These are phyloP conservation scores for Drosophila pseudotalamancana DNA, from an alignment of 2,888 invertebrate genomes.

Conservation along the genomic window DNA sequence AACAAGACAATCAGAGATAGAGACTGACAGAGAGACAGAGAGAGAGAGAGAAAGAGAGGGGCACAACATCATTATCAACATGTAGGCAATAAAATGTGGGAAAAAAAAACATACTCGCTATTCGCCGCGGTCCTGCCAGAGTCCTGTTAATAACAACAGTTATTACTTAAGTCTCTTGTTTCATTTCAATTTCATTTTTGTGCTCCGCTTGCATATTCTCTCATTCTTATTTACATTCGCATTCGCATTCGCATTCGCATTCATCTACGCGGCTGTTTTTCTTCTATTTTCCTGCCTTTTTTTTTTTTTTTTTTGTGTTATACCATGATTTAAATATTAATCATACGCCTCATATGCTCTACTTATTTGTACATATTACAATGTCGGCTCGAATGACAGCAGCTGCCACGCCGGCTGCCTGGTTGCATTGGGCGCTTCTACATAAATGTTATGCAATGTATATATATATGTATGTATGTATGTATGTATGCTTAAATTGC, in stretches of 20 bases:
- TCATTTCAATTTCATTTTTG: slow-evolving; percentile 65
- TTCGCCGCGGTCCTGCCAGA: slow-evolving; percentile 13
- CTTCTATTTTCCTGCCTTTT: background rate
- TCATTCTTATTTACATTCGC: slow-evolving; percentile 17
- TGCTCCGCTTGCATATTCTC: slow-evolving; percentile 50
- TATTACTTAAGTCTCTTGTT: slow-evolving; percentile 71
- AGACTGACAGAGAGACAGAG: background rate
- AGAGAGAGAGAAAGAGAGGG: slow-evolving; percentile 1
- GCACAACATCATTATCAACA: slow-evolving; percentile 5
- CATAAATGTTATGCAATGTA: slow-evolving; percentile 51
- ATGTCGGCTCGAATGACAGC: slow-evolving; percentile 60
- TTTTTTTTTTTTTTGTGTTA: slow-evolving; percentile 1
- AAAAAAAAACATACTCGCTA: background rate
- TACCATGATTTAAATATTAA: slow-evolving; percentile 63
- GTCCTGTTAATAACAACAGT: slow-evolving; percentile 66
- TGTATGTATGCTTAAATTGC: slow-evolving; percentile 45
- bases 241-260: slow-evolving; percentile 3
- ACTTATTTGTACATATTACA: slow-evolving; percentile 68
- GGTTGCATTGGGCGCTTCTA: slow-evolving; percentile 23
- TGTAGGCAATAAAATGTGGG: slow-evolving; percentile 54
- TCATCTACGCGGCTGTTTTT: slow-evolving; percentile 3
- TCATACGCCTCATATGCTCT: slow-evolving; percentile 69
- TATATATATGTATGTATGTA: slow-evolving; percentile 1
- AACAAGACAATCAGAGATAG: slow-evolving; percentile 15
- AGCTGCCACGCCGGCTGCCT: slow-evolving; percentile 26